Conservation (phyloP, 2,888 invertebrate genomes). For the Meta bourneti region DNA sequence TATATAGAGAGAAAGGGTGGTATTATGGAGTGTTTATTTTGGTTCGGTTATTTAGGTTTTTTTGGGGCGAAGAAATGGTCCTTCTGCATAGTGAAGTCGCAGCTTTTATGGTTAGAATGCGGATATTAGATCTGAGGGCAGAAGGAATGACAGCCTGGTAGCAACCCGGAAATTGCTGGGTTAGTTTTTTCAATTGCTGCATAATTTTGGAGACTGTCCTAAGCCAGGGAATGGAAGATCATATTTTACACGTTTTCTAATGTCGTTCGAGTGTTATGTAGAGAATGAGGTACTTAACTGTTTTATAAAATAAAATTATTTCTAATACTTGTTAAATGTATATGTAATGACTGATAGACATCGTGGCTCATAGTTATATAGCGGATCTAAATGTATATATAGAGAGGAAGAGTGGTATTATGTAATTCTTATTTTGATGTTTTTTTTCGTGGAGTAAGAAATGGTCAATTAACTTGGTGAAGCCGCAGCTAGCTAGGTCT, state of each 20-base stretch:
- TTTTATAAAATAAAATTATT: no score
- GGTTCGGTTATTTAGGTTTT: background rate
- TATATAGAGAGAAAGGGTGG: background rate
- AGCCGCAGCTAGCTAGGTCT: no score
- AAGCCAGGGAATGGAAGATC: no score
- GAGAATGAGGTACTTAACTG: no score
- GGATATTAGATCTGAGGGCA: constrained; percentile 14
- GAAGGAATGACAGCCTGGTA: background rate
- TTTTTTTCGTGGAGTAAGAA: no score
- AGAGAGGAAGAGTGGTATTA: no score
- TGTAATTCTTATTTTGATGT: background rate
- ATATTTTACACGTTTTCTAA: no score
- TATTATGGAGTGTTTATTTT: background rate
- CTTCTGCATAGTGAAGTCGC: background rate
- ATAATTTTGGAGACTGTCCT: no score
- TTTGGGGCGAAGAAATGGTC: background rate
- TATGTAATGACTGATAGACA: constrained; percentile 43
- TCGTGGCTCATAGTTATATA: constrained; percentile 45
- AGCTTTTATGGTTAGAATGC: background rate
- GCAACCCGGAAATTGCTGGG: constrained; percentile 20
- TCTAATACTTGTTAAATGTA: no score
- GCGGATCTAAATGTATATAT: constrained; percentile 38
- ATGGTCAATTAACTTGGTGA: no score
- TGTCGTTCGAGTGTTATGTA: no score
- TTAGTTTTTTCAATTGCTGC: no score